These are phyloP conservation scores for Phyllopteryx taeniolatus DNA, from an alignment of 2,113 vertebrate species.

Conservation along the genomic window DNA sequence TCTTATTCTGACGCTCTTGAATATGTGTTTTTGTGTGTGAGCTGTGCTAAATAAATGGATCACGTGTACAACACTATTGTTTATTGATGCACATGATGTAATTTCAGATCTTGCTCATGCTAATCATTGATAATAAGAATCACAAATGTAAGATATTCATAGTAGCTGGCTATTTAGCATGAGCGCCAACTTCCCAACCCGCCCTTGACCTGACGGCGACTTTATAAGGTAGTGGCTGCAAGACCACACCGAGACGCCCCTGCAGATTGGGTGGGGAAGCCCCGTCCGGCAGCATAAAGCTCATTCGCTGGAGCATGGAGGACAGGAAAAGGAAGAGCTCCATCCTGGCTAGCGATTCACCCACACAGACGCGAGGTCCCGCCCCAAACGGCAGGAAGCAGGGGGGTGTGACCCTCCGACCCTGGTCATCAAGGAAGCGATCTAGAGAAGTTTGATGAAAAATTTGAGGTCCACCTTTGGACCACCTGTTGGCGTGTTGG, in stretches of 20 bases:
- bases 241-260: conserved; percentile 70
- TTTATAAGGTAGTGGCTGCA: conserved; percentile 68
- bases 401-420: conserved; percentile 50
- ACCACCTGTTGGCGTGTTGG: not conserved
- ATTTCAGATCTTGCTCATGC: not conserved
- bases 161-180: not conserved
- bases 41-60: conserved; percentile 2
- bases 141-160: not conserved
- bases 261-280: conserved; percentile 65
- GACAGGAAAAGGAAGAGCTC: conserved; percentile 77
- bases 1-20: not conserved
- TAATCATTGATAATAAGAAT: too few species aligned
- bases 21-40: not conserved
- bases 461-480: not conserved
- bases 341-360: conserved; percentile 72
- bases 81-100: not conserved
- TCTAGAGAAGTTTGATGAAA: conserved; percentile 43
- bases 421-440: conserved; percentile 69
- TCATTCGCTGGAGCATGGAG: conserved; percentile 72
- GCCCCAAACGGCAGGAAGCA: conserved; percentile 77
- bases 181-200: conserved; percentile 31
- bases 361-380: conserved; percentile 76
- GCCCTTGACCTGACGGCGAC: conserved; percentile 49
- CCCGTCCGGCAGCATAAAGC: conserved; percentile 50
- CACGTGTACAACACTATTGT: not conserved